These are phyloP conservation scores for Gracilinanus agilis DNA, from an alignment of 2,113 vertebrate genomes.

Conservation along the genomic window DNA sequence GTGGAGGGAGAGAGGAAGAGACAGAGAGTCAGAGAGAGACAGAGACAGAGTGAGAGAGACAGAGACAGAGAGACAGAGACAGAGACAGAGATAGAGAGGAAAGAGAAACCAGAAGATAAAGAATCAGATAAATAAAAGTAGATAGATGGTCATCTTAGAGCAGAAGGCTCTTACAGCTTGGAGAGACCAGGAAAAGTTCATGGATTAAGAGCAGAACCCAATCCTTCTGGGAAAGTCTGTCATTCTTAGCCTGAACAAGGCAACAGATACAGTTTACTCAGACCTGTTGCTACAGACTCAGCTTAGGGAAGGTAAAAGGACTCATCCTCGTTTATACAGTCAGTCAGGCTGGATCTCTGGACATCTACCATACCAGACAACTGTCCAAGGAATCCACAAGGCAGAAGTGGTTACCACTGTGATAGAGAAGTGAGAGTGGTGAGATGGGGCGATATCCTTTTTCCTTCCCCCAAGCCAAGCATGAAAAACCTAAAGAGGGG, in stretches of 20 bases:
- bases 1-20: no score
- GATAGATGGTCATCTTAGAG: neutral
- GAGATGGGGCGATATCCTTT: neutral
- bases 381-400: neutral
- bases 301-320: neutral
- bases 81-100: no score
- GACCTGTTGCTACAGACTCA: neutral
- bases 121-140: neutral
- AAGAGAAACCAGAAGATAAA: neutral
- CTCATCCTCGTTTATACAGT: neutral
- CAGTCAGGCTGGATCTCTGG: neutral
- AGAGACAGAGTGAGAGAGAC: no score
- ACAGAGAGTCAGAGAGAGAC: no score
- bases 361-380: neutral
- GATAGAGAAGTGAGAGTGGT: neutral
- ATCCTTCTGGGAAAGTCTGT: neutral
- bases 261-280: neutral
- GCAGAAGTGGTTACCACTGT: neutral
- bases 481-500: neutral
- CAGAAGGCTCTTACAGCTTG: neutral
- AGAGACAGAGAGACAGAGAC: no score
- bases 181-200: neutral
- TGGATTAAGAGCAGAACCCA: neutral
- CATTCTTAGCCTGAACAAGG: neutral
- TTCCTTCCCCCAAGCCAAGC: neutral